Percentiles rank a stretch among this genome's conserved stretches.
These are phyloP conservation scores for Lypha dubia DNA, from an alignment of 2,888 invertebrate genomes.

Conservation along the genomic window DNA sequence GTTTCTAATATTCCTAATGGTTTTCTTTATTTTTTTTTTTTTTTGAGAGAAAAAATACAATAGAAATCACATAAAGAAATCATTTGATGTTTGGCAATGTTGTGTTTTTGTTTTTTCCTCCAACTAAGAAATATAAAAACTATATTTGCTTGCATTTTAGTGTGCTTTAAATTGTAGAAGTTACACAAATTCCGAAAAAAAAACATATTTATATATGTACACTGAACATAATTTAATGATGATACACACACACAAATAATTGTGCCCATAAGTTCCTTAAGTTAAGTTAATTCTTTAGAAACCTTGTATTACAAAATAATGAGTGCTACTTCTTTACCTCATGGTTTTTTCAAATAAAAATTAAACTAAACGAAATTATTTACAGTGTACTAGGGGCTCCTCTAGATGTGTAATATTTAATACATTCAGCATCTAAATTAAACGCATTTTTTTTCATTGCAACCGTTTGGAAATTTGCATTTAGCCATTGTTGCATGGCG, in stretches of 20 bases:
- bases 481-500: slow-evolving; percentile 51
- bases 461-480: slow-evolving; percentile 61
- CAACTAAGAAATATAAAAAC: slow-evolving; percentile 18
- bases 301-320: too few species aligned
- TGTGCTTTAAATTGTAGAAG: slow-evolving; percentile 51
- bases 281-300: background rate
- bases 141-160: slow-evolving; percentile 45
- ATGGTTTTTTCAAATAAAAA: too few species aligned
- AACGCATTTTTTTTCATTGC: slow-evolving; percentile 66
- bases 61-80: slow-evolving; percentile 64
- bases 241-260: background rate
- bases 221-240: slow-evolving; percentile 24
- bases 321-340: too few species aligned
- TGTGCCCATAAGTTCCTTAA: too few species aligned
- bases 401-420: slow-evolving; percentile 5
- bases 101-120: slow-evolving; percentile 22
- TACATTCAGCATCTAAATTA: slow-evolving; percentile 57
- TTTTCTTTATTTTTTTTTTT: slow-evolving; percentile 5
- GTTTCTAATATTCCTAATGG: slow-evolving; percentile 16
- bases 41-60: slow-evolving; percentile 41
- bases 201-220: too few species aligned
- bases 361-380: background rate
- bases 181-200: slow-evolving; percentile 31
- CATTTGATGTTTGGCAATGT: slow-evolving; percentile 63
- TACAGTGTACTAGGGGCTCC: slow-evolving; percentile 12